Conservation (phyloP, 2,888 invertebrate species). For the Patella ulyssiponensis region DNA sequence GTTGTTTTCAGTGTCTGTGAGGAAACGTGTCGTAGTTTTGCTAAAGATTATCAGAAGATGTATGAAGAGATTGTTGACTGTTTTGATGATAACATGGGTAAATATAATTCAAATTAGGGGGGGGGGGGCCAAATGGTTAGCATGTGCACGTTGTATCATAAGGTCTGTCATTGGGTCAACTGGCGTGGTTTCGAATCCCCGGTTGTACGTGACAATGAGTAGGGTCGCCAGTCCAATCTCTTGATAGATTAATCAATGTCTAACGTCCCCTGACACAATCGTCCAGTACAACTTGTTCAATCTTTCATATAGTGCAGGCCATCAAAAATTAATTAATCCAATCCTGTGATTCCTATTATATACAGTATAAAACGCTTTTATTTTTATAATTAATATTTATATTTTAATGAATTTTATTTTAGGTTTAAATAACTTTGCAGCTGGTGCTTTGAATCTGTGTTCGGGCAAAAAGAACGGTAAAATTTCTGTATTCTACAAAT, state of each 20-base stretch:
- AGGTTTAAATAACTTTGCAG: constrained; percentile 63
- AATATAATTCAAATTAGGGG: background rate
- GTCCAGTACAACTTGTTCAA: too few species aligned
- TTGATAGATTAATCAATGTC: too few species aligned
- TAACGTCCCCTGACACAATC: too few species aligned
- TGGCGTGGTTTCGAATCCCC: too few species aligned
- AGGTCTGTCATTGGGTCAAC: too few species aligned
- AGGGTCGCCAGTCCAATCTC: too few species aligned
- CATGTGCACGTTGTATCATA: too few species aligned
- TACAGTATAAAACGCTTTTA: background rate
- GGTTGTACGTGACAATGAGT: too few species aligned
- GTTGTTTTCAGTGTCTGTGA: background rate
- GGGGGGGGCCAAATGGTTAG: too few species aligned
- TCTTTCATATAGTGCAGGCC: too few species aligned
- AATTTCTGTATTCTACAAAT: constrained; percentile 16
- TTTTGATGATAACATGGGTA: constrained; percentile 49
- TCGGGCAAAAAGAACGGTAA: constrained; percentile 58
- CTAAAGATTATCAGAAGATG: constrained; percentile 33
- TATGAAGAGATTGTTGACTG: constrained; percentile 48
- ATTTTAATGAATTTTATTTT: constrained; percentile 24
- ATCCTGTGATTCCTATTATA: too few species aligned
- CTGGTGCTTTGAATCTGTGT: constrained; percentile 54
- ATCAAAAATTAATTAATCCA: too few species aligned
- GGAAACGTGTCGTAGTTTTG: background rate
- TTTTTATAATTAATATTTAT: background rate